phyloP scores from a whole-genome alignment of 2,797 vertebrate species.

The Tiaroga cobitis region DNA sequence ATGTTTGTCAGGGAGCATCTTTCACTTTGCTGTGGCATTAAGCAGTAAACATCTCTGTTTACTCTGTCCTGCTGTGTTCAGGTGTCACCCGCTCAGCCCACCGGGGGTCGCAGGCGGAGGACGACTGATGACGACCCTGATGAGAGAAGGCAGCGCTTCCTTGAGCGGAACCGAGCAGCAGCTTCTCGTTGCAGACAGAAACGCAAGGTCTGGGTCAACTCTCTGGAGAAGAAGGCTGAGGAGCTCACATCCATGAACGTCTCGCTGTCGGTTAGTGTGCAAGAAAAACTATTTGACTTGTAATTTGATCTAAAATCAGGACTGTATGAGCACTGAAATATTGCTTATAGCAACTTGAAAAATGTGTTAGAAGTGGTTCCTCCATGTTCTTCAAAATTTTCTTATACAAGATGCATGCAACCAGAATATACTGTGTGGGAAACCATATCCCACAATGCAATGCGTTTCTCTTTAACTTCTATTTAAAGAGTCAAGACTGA shows the following conservation, averaged over 20 bases:
- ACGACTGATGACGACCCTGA: constrained; percentile 93
- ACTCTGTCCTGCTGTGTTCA: constrained; percentile 59
- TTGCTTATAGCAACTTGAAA: not conserved
- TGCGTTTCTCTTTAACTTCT: not conserved
- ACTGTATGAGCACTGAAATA: not conserved
- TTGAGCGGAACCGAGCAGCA: constrained; percentile 93
- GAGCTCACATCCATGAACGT: constrained; percentile 92
- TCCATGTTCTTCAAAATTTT: not conserved
- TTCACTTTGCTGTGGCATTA: constrained; percentile 5
- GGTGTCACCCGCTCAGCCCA: constrained; percentile 97
- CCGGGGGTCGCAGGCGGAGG: constrained; percentile 89
- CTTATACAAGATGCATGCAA: not conserved
- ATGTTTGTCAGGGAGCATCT: not conserved
- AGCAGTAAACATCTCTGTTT: constrained; percentile 12
- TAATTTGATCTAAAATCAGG: not conserved
- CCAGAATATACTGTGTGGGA: not conserved
- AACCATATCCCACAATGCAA: not conserved
- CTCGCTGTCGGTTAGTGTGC: constrained; percentile 90
- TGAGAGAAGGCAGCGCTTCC: constrained; percentile 92
- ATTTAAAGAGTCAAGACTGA: constrained; percentile 2
- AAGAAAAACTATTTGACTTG: not conserved
- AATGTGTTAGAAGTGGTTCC: not conserved
- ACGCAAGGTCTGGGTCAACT: constrained; percentile 94
- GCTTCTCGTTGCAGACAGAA: constrained; percentile 97
- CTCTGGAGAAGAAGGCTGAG: constrained; percentile 96